phyloP scores from a whole-genome alignment of 2,797 vertebrate genomes.

The Phrynocephalus vlangalii region DNA sequence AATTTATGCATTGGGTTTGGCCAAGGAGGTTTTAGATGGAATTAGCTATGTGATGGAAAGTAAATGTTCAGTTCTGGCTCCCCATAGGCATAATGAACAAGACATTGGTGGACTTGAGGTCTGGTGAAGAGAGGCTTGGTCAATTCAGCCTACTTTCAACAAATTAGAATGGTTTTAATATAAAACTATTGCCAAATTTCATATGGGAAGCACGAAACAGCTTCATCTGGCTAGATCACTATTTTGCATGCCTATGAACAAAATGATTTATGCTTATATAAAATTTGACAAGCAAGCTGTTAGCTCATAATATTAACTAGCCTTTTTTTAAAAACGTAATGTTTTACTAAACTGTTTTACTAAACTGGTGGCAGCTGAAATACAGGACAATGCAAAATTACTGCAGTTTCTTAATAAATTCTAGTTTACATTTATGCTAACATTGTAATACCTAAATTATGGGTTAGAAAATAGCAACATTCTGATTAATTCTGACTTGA shows the following conservation, averaged over 20 bases:
- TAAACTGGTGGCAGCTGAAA: conserved; percentile 48
- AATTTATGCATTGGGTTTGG: not conserved
- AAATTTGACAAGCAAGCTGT: conserved; percentile 63
- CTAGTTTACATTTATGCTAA: not conserved
- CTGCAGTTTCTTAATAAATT: not conserved
- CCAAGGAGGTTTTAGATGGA: not conserved
- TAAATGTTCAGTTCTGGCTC: not conserved
- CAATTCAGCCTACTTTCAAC: conserved; percentile 21
- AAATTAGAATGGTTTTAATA: not conserved
- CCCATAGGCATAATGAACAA: not conserved
- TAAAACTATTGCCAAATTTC: conserved; percentile 33
- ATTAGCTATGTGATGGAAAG: not conserved
- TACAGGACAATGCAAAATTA: conserved; percentile 39
- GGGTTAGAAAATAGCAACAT: not conserved
- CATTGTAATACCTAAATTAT: not conserved
- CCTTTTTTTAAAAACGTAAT: conserved; percentile 35
- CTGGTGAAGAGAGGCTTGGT: not conserved
- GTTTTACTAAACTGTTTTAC: conserved; percentile 52
- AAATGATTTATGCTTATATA: conserved; percentile 59
- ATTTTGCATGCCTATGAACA: conserved; percentile 41
- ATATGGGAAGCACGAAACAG: conserved; percentile 15
- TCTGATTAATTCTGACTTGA: not conserved
- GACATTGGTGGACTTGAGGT: not conserved
- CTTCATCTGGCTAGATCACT: conserved; percentile 39
- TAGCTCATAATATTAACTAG: conserved; percentile 53